Base-by-base conservation (phyloP, 1,140 invertebrate genomes). In the Drosophila repletoides region DNA sequence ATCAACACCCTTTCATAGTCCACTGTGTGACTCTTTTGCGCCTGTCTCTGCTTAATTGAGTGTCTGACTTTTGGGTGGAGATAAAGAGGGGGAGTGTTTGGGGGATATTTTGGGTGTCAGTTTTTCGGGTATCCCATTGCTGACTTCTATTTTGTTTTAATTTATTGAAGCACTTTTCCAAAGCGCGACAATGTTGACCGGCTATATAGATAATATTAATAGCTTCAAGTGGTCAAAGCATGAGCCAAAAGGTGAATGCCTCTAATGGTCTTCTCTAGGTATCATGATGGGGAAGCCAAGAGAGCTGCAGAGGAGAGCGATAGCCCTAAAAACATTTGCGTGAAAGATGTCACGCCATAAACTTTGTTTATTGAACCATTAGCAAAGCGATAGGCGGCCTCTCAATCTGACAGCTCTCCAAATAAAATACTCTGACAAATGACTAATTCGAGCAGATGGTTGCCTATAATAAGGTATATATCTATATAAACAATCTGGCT, bases 311-410 rank as follows among this genome's bases (percentile, higher is more conserved):
- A 43, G n/a, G 5, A 2, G 2, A n/a, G 9, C 0, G 33, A 55
- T 48, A 49, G 26, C 9, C 48, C 21, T 1, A 61, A 58, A 46
- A 31, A 34, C 65, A 69, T 73, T 73, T 73, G 70, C 66, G 70
- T 73, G 66, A 73, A 73, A 73, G 70, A 73, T 73, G 70, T 73
- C 70, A 70, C 66, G 52, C 70, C 70, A 70, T 73, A 73, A 73
- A 73, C 59, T 53, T 58, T 69, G 70, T 73, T 73, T 73, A 73
- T 73, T 73, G 70, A 73, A 73, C 66, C 70, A 73, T 73, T 73
- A 73, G 70, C 26, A 9, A 3, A 28, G 24, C 70, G 70, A 69
- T 72, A 69, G 65, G 51, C 55, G 15, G 34, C 17, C 9, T 12
- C 12, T 48, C 58, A 69, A 64, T 61, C 38, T 43, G 26, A 55